Evolutionary conservation across 2,113 vertebrate species (phyloP).

Genomic region (Isurus oxyrinchus): DNA sequence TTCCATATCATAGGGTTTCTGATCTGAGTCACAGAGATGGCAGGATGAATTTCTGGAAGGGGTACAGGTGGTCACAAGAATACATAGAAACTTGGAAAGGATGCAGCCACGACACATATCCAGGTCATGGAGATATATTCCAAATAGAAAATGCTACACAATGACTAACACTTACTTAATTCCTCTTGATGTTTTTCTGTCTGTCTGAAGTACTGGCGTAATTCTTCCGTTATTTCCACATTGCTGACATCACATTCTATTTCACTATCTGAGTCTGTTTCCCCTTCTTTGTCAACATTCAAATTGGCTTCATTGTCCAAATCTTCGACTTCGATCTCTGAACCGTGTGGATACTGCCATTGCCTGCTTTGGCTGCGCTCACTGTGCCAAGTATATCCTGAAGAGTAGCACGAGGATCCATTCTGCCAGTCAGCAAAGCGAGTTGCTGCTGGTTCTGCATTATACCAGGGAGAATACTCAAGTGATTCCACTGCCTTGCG

Average conservation of each 20-base stretch:
- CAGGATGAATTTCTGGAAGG: neutral
- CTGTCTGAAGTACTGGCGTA: slow-evolving; percentile 84
- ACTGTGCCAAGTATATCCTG: neutral
- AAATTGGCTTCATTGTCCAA: slow-evolving; percentile 41
- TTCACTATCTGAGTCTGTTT: slow-evolving; percentile 50
- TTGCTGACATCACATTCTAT: slow-evolving; percentile 83
- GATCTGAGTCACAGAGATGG: neutral
- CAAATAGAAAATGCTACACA: neutral
- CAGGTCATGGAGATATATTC: neutral
- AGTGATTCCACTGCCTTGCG: slow-evolving; percentile 62
- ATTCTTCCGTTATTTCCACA: slow-evolving; percentile 93
- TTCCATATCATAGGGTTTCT: neutral
- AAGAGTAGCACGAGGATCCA: neutral
- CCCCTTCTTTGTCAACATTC: slow-evolving; percentile 49
- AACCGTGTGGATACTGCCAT: neutral
- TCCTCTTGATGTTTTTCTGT: slow-evolving; percentile 80
- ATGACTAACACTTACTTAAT: slow-evolving; percentile 66
- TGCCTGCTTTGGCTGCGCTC: neutral
- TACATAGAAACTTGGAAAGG: neutral
- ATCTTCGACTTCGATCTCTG: slow-evolving; percentile 17
- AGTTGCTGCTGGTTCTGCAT: slow-evolving; percentile 32
- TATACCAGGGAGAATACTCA: slow-evolving; percentile 41
- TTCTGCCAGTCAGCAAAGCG: slow-evolving; percentile 51
- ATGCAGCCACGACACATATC: no score
- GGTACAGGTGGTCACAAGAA: neutral